phyloP scores from a whole-genome alignment of 2,888 invertebrate genomes.

The Ditula angustiorana region DNA sequence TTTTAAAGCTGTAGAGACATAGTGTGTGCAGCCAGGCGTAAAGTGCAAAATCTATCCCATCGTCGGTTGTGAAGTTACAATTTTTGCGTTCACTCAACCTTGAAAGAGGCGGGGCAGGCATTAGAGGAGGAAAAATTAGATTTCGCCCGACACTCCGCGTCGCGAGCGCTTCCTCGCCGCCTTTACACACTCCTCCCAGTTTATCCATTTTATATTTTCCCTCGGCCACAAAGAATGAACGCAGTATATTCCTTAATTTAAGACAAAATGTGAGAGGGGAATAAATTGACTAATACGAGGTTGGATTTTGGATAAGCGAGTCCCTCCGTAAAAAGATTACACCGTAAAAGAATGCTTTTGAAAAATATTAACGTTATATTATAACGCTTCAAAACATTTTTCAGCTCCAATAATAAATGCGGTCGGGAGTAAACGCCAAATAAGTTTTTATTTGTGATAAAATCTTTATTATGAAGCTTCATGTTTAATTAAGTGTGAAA shows the following conservation, averaged over 20 bases:
- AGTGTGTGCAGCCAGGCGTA: conserved; percentile 1
- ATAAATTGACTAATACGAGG: conserved; percentile 44
- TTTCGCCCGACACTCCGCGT: conserved; percentile 72
- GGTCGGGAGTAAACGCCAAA: conserved; percentile 7
- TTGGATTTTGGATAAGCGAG: conserved; percentile 35
- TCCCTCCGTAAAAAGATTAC: conserved; percentile 37
- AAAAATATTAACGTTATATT: conserved; percentile 34
- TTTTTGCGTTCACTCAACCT: conserved; percentile 76
- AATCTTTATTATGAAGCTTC: conserved; percentile 19
- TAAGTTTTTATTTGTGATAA: conserved; percentile 6
- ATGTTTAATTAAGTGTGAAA: conserved; percentile 26
- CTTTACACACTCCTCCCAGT: conserved; percentile 65
- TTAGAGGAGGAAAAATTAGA: conserved; percentile 80
- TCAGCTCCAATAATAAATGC: conserved; percentile 11
- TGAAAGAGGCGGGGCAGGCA: conserved; percentile 65
- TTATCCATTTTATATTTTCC: conserved; percentile 72
- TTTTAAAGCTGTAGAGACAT: not conserved
- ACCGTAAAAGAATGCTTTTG: conserved; percentile 31
- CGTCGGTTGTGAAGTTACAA: conserved; percentile 63
- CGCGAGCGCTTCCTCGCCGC: conserved; percentile 62
- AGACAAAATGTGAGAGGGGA: conserved; percentile 49
- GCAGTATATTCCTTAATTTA: conserved; percentile 65
- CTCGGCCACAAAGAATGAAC: conserved; percentile 55
- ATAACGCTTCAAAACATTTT: conserved; percentile 30
- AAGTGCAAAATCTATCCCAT: conserved; percentile 49